Percentiles rank a stretch among this genome's conserved stretches.
These are phyloP conservation scores for Venustaconcha ellipsiformis DNA, from an alignment of 1,140 invertebrate genomes.

Conservation along the genomic window DNA sequence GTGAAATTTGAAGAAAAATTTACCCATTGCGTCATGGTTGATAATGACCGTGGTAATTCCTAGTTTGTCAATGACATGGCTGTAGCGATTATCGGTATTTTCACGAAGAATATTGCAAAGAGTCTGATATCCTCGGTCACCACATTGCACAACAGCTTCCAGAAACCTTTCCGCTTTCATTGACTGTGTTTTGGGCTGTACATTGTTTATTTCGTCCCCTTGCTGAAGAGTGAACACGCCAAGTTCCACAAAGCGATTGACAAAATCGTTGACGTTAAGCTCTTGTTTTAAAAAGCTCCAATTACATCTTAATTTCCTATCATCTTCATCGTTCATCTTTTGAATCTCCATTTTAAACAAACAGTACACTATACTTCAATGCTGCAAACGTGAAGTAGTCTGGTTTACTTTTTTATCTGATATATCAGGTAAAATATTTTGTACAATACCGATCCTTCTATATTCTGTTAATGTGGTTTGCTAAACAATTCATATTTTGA, in stretches of 20 bases:
- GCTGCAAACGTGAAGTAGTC: no score
- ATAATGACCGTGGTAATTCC: no score
- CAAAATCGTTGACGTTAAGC: constrained; percentile 28
- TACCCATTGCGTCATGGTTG: no score
- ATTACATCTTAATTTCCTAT: constrained; percentile 15
- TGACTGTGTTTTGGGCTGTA: neutral
- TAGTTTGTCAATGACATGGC: no score
- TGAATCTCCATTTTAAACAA: neutral
- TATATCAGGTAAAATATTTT: no score
- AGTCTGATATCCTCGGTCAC: constrained; percentile 23
- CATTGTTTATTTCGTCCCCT: constrained; percentile 14
- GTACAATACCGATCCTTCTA: no score
- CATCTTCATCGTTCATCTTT: constrained; percentile 30
- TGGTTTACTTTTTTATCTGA: no score
- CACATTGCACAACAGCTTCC: constrained; percentile 14
- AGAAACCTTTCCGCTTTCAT: constrained; percentile 23
- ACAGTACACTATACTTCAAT: no score
- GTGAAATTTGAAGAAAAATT: no score
- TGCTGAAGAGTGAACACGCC: constrained; percentile 11
- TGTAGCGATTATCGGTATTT: constrained; percentile 14
- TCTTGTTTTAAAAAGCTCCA: constrained; percentile 29
- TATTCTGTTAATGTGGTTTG: no score
- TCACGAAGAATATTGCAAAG: constrained; percentile 28
- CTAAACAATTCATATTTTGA: no score
- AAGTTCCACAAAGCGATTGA: constrained; percentile 17